These are phyloP conservation scores for Pyrrhia umbra DNA, from an alignment of 2,888 invertebrate genomes.

Conservation along the genomic window DNA sequence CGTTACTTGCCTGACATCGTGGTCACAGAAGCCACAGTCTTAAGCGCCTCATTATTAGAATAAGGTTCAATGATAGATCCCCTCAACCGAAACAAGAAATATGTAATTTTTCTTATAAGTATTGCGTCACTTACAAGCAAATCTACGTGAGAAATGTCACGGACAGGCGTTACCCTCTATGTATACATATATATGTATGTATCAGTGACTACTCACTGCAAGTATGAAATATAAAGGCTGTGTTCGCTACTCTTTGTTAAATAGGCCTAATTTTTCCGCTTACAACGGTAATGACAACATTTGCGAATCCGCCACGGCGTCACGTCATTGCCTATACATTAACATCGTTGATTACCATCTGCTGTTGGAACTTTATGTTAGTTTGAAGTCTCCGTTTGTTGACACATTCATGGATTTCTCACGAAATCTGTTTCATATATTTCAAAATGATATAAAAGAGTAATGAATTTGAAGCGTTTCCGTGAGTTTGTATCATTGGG, in stretches of 20 bases:
- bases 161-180: neutral
- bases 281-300: slow-evolving; percentile 29
- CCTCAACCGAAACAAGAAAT: neutral
- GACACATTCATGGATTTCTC: slow-evolving; percentile 50
- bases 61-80: neutral
- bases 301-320: slow-evolving; percentile 29
- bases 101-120: neutral
- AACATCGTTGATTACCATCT: slow-evolving; percentile 31
- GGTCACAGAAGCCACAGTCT: neutral
- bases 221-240: slow-evolving; percentile 9
- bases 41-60: neutral
- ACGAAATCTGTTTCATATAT: slow-evolving; percentile 50
- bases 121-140: neutral
- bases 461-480: slow-evolving; percentile 55
- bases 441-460: slow-evolving; percentile 50
- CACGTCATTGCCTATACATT: slow-evolving; percentile 30
- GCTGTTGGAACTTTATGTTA: slow-evolving; percentile 39
- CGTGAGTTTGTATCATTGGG: slow-evolving; percentile 31
- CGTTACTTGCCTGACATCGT: neutral
- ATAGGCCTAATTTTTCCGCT: slow-evolving; percentile 15
- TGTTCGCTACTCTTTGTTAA: slow-evolving; percentile 17
- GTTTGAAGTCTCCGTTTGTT: slow-evolving; percentile 37
- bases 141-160: neutral
- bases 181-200: slow-evolving; percentile 17
- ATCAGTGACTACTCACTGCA: slow-evolving; percentile 4